phyloP scores from a whole-genome alignment of 2,797 vertebrate genomes.

The Peromyscus aztecus region DNA sequence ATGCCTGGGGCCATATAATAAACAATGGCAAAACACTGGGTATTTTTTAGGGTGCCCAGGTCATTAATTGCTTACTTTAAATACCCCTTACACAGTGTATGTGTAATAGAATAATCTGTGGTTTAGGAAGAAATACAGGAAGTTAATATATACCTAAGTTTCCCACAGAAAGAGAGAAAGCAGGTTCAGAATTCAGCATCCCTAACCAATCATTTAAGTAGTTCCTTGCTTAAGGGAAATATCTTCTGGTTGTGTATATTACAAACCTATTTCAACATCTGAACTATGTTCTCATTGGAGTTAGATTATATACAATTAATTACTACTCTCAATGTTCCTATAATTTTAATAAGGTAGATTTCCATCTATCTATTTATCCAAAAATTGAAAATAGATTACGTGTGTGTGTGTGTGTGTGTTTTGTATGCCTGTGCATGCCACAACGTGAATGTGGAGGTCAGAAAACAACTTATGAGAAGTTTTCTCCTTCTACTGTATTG shows the following conservation, averaged over 20 bases:
- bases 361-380: not conserved
- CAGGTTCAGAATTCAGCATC: constrained; percentile 20
- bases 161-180: constrained; percentile 42
- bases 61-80: constrained; percentile 65
- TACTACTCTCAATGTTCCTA: not conserved
- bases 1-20: constrained; percentile 50
- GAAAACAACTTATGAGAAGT: not conserved
- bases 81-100: constrained; percentile 34
- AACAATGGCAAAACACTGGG: constrained; percentile 59
- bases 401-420: not conserved
- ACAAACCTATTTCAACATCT: constrained; percentile 3
- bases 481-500: not conserved
- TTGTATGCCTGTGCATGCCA: not conserved
- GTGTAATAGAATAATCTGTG: constrained; percentile 60
- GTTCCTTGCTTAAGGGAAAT: constrained; percentile 43
- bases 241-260: not conserved
- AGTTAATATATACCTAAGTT: constrained; percentile 54
- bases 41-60: constrained; percentile 44
- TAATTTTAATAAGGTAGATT: constrained; percentile 60
- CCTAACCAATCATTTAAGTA: constrained; percentile 19
- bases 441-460: not conserved
- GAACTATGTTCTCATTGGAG: not conserved
- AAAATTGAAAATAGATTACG: not conserved
- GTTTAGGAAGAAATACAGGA: constrained; percentile 57
- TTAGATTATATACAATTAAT: constrained; percentile 38